Evolutionary conservation across 2,113 vertebrate species (phyloP).

Genomic region (Struthidea cinerea): DNA sequence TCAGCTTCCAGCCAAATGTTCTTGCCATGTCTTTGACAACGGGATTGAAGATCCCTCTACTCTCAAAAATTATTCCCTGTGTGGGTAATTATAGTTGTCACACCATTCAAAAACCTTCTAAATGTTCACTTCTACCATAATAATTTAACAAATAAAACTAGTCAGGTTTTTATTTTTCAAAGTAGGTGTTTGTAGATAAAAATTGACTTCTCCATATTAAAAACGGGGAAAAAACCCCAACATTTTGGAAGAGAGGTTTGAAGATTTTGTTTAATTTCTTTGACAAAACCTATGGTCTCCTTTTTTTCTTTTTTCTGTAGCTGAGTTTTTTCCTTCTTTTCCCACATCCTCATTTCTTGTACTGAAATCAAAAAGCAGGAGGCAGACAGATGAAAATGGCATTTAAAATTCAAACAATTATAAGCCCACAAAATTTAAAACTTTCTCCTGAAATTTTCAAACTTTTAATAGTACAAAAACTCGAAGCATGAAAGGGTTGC

Average conservation of each 20-base stretch:
- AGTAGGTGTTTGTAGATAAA: background rate
- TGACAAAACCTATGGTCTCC: background rate
- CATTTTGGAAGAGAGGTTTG: background rate
- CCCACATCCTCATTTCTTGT: background rate
- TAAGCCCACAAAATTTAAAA: background rate
- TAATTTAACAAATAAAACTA: background rate
- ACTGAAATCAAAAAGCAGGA: background rate
- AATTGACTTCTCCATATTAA: background rate
- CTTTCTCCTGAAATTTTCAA: background rate
- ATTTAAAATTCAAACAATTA: background rate
- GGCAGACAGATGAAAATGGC: background rate
- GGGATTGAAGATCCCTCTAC: background rate
- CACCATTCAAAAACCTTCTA: background rate
- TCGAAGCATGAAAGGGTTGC: background rate
- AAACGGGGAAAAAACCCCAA: background rate
- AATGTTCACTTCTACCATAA: background rate
- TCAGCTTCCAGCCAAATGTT: background rate
- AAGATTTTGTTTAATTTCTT: background rate
- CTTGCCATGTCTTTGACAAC: background rate
- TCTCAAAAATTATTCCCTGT: background rate
- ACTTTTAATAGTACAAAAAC: background rate
- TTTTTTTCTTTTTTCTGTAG: background rate
- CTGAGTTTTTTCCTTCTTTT: background rate
- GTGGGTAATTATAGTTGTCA: constrained; percentile 2
- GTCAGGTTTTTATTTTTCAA: background rate